These are phyloP conservation scores for Polia nebulosa DNA, from an alignment of 2,888 invertebrate genomes.

Conservation along the genomic window DNA sequence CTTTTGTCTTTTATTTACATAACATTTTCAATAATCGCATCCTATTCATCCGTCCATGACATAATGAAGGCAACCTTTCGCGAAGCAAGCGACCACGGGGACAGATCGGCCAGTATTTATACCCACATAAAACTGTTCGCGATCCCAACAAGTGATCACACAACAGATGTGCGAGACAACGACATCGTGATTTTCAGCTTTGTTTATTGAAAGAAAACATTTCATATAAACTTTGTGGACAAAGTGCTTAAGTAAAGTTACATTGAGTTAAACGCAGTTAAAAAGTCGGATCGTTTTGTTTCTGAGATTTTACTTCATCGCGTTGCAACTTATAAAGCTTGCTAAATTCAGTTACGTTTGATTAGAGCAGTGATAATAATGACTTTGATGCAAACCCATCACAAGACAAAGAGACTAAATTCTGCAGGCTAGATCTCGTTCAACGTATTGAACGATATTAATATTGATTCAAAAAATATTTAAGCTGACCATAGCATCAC, in stretches of 20 bases:
- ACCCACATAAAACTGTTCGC: conserved; percentile 81
- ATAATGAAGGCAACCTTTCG: conserved; percentile 74
- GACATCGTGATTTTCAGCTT: conserved; percentile 63
- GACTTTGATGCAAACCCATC: no score
- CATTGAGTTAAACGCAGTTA: conserved; percentile 14
- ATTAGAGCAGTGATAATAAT: no score
- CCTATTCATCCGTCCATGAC: conserved; percentile 55
- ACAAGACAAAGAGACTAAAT: no score
- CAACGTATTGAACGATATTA: no score
- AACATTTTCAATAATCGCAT: conserved; percentile 51
- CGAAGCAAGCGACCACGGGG: conserved; percentile 74
- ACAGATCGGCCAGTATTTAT: conserved; percentile 86
- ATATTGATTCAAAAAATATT: no score
- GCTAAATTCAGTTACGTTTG: no score
- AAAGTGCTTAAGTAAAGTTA: conserved; percentile 31
- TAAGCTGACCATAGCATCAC: not conserved
- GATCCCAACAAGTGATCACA: conserved; percentile 79
- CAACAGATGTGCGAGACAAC: conserved; percentile 72
- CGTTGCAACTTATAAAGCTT: not conserved
- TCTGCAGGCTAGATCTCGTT: no score
- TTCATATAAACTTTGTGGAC: conserved; percentile 45
- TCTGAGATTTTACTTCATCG: not conserved
- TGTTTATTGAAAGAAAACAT: conserved; percentile 60
- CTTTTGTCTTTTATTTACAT: not conserved
- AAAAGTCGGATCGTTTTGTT: conserved; percentile 24